Evolutionary conservation across 2,113 vertebrate genomes (phyloP), one percentile per base, ranked within the genome.

Genomic region (Microtus ochrogaster): DNA sequence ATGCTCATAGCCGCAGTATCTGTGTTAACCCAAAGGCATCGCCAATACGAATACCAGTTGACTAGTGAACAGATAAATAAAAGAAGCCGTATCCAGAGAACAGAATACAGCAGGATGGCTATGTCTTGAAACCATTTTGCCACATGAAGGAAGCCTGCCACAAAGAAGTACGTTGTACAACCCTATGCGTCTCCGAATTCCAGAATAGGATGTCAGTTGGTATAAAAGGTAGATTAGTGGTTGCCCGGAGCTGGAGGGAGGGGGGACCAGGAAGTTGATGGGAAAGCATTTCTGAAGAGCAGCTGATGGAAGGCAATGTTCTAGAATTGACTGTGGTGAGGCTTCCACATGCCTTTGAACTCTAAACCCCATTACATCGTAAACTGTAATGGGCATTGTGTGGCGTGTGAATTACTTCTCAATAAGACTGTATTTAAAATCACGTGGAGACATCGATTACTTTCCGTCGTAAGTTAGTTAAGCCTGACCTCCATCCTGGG

Each of bases 231-330:
- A 24, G 49, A 73, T 8, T 11, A 2, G 41, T 1, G 26, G 16
- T n/a, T 44, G 12, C 33, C 26, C 5, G 1, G 26, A n/a, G 22
- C 36, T 72, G 1, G 24, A 58, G 26, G 7, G 44, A 24, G 10
- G 10, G 2, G 33, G 8, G 33, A 13, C 7, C 9, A 3, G 12
- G n/a, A 1, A n/a, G 63, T 30, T 1, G 21, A 12, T 0, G 5
- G 2, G 4, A n/a, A 22, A 21, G 12, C 7, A 33, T 21, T 36
- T 79, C 76, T 65, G 19, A 30, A 76, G 36, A 73, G 70, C 5
- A 93, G 5, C 66, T 4, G 55, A 55, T 16, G 3, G 22, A 55
- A 72, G 85, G 4, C 16, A 74, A 39, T 6, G 22, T 28, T 41
- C 85, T 63, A 19, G 58, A 28, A 39, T 6, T 72, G 86, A 61